Evolutionary conservation across 1,140 invertebrate genomes (phyloP).

Genomic region (Trichoplusia ni): DNA sequence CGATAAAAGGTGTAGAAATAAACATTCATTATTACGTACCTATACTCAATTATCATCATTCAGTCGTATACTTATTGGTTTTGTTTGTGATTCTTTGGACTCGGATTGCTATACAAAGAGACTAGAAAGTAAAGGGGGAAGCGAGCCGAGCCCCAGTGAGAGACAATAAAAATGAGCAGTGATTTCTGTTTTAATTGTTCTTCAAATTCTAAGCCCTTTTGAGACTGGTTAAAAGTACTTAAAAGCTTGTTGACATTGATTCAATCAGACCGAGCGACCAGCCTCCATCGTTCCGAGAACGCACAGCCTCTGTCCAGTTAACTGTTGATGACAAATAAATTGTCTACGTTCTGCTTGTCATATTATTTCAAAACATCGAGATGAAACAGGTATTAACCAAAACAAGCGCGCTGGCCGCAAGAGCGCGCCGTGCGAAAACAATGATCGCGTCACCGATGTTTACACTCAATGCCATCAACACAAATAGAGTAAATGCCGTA

Average conservation of each 20-base stretch:
- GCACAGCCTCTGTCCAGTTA: background rate
- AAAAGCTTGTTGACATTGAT: constrained; percentile 8
- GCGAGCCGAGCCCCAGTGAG: background rate
- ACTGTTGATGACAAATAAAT: constrained; percentile 21
- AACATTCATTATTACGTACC: no score
- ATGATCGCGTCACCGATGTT: constrained; percentile 18
- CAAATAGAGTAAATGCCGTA: constrained; percentile 1
- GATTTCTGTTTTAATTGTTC: constrained; percentile 7
- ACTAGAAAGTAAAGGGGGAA: no score
- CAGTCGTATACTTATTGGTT: no score
- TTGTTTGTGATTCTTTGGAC: no score
- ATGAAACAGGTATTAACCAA: constrained; percentile 16
- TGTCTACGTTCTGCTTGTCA: constrained; percentile 2
- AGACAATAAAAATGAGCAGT: background rate
- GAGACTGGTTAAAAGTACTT: background rate
- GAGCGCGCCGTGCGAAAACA: constrained; percentile 7
- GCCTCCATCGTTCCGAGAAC: background rate
- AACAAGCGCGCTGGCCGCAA: background rate
- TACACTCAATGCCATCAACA: constrained; percentile 5
- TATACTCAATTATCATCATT: no score
- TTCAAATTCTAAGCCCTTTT: background rate
- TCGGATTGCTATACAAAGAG: no score
- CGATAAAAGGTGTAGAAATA: no score
- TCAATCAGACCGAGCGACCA: background rate
- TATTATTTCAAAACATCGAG: constrained; percentile 8